These are phyloP conservation scores for Drosophila antonietae DNA, from an alignment of 2,888 invertebrate genomes.

Conservation along the genomic window DNA sequence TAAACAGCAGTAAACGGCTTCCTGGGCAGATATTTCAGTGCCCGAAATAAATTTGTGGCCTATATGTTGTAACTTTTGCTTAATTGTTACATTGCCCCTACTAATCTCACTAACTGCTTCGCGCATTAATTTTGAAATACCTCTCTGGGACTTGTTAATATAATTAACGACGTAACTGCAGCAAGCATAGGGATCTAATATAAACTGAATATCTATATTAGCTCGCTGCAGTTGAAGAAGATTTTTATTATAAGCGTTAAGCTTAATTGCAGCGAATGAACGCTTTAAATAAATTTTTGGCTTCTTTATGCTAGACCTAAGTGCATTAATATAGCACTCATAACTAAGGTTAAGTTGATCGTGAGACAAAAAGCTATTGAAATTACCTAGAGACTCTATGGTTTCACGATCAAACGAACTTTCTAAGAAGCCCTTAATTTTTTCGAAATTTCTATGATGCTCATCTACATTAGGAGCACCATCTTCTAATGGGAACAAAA, in stretches of 20 bases:
- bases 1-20: too few species aligned
- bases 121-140: not conserved
- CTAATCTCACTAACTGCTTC: not conserved
- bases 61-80: not conserved
- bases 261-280: too few species aligned
- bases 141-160: constrained; percentile 1
- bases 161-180: constrained; percentile 3
- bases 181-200: not conserved
- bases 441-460: not conserved
- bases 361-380: too few species aligned
- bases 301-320: not conserved
- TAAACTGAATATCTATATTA: not conserved
- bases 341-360: too few species aligned
- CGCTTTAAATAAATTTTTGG: too few species aligned
- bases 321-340: not conserved
- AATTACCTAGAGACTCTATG: not conserved
- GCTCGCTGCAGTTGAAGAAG: constrained; percentile 1
- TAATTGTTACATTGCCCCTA: too few species aligned
- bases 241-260: not conserved
- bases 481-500: not conserved
- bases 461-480: not conserved
- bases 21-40: too few species aligned
- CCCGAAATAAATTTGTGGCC: too few species aligned
- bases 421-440: not conserved
- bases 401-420: not conserved